These are phyloP conservation scores for Euwallacea fornicatus DNA, from an alignment of 1,140 invertebrate genomes.

Conservation along the genomic window DNA sequence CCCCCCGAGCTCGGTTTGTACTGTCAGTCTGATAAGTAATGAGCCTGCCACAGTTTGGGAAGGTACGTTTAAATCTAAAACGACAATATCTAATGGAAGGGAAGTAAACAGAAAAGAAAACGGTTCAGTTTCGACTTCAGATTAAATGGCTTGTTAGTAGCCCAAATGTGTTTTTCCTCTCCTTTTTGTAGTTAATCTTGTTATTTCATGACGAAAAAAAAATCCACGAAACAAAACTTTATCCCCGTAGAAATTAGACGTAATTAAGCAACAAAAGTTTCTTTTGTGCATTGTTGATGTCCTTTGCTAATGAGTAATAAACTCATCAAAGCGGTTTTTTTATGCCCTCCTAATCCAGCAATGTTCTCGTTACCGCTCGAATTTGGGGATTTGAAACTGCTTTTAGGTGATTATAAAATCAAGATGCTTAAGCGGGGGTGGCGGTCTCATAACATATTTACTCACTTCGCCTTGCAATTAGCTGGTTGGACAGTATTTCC, in stretches of 20 bases:
- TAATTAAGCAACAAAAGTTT: slow-evolving; percentile 7
- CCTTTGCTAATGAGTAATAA: slow-evolving; percentile 16
- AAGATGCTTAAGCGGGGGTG: background rate
- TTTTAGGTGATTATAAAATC: slow-evolving; percentile 2
- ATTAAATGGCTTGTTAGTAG: background rate
- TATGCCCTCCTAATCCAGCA: background rate
- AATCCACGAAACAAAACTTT: no score
- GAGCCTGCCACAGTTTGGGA: slow-evolving; percentile 12
- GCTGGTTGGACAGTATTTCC: no score
- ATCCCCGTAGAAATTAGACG: no score
- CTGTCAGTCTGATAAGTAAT: slow-evolving; percentile 26
- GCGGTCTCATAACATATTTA: no score
- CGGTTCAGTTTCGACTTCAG: slow-evolving; percentile 1
- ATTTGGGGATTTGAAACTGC: slow-evolving; percentile 8
- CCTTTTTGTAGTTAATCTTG: no score
- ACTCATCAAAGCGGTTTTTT: slow-evolving; percentile 11
- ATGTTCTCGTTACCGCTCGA: background rate
- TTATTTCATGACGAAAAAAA: no score
- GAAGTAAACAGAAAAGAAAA: slow-evolving; percentile 12
- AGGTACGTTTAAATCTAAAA: slow-evolving; percentile 22
- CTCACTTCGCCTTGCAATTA: no score
- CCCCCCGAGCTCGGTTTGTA: slow-evolving; percentile 15
- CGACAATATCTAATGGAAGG: slow-evolving; percentile 17
- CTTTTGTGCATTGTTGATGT: slow-evolving; percentile 18
- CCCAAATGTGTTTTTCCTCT: no score